Evolutionary conservation across 2,797 vertebrate species (phyloP).

Genomic region (Phataginus tetradactyla): DNA sequence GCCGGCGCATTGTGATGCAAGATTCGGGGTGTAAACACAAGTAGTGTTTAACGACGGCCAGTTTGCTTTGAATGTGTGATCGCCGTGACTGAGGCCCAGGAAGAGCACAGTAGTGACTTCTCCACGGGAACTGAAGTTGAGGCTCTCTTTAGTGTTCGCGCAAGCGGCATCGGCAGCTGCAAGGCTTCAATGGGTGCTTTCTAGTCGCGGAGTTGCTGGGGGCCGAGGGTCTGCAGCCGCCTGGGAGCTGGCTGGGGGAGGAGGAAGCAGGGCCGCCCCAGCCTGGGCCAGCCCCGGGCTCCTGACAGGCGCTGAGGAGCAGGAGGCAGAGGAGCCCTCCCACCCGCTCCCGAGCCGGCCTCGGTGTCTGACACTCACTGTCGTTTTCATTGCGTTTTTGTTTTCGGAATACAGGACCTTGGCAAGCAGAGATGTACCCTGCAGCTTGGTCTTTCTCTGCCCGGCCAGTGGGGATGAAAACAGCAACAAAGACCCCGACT

Average conservation of each 20-base stretch:
- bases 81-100: slow-evolving; percentile 72
- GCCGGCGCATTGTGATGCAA: slow-evolving; percentile 58
- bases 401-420: slow-evolving; percentile 37
- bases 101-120: slow-evolving; percentile 78
- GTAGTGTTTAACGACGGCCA: slow-evolving; percentile 64
- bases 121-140: slow-evolving; percentile 54
- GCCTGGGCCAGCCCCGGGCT: background rate
- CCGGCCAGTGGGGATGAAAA: slow-evolving; percentile 26
- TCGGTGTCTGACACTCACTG: slow-evolving; percentile 32
- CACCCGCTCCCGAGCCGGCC: background rate
- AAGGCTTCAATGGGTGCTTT: slow-evolving; percentile 77
- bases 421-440: slow-evolving; percentile 48
- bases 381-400: slow-evolving; percentile 60
- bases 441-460: slow-evolving; percentile 57
- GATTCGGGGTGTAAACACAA: slow-evolving; percentile 75
- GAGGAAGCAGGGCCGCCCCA: slow-evolving; percentile 13
- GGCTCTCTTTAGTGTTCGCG: slow-evolving; percentile 77
- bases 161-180: slow-evolving; percentile 76
- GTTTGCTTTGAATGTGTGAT: slow-evolving; percentile 75
- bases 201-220: slow-evolving; percentile 69
- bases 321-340: background rate
- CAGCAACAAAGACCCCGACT: slow-evolving; percentile 64
- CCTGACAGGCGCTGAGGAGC: slow-evolving; percentile 68
- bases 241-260: background rate
- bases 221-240: slow-evolving; percentile 20